Base-by-base conservation (phyloP, 1,140 invertebrate genomes). In the Planococcus citri region DNA sequence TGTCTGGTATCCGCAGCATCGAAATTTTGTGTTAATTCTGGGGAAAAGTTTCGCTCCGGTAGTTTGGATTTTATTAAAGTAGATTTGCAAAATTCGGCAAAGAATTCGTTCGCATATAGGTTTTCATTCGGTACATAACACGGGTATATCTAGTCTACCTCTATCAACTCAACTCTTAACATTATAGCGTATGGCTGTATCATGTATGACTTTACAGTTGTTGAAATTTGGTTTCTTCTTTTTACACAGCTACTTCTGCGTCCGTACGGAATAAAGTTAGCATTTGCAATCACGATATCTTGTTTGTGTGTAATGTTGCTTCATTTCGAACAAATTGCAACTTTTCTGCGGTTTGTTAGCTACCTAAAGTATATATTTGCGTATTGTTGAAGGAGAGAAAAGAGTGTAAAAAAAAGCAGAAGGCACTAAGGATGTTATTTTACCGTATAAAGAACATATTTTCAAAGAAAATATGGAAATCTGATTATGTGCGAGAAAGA, bases 381-480 rank as follows among this genome's bases (percentile, higher is more conserved):
- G 41, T 17, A 51, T 20, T 33, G 29, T 33, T 20, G 33, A 37
- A 37, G 6, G 33, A 37, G 33, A 37, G 6, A 14, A 37, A 37
- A 37, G 33, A 14, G 33, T 14, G 33, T n/a, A n/a, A n/a, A 33
- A 51, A 20, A 20, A 51, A 51, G 17, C 6, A 33, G 2, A 51
- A 51, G 41, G 41, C 41, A 51, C 41, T 51, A 51, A 51, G 41
- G 41, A 51, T 51, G 41, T 51, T 51, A 51, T 51, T 51, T 51
- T 20, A 51, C 41, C 2, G 4, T 51, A 51, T 51, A 51, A 51
- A 51, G 41, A 51, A 51, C 41, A 51, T 51, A 51, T 51, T 51
- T 51, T 51, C 41, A 3, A 9, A 3, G 41, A 51, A 51, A 51
- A 51, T 51, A 51, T 51, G 41, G 41, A 51, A 51, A 51, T 51